Evolutionary conservation across 2,113 vertebrate genomes (phyloP), one percentile per base, ranked within the genome.

Genomic region (Trogon melanurus): DNA sequence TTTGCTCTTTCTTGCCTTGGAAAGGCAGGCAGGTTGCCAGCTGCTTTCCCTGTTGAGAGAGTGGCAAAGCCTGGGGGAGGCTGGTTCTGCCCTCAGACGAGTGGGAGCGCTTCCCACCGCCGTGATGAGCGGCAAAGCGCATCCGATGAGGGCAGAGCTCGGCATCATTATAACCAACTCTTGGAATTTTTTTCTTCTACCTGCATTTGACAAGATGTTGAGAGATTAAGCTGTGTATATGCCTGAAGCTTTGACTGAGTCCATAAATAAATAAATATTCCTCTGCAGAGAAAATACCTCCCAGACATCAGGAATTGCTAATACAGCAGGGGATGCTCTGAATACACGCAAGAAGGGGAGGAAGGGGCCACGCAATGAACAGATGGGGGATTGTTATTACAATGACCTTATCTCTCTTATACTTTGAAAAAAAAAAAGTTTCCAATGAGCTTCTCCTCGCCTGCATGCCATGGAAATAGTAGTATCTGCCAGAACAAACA

Each of bases 401-500:
- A 75, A n/a, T 82, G 54, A 47, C 22, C 27, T 95, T 92, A 89
- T 93, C 80, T 80, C 50, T n/a, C 34, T 95, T 94, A 47, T 21
- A 60, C 18, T 85, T 84, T 41, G 41, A 73, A 79, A 54, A n/a
- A 79, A 82, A 45, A 69, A 50, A 53, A 48, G 23, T n/a, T 72
- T 90, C 58, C 76, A 72, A 53, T 72, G 73, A 79, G 50, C 48
- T 74, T 51, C 36, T 89, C 15, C 50, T 92, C 64, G 74, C 45
- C 85, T 86, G 48, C 72, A 66, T 95, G 38, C 84, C 82, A 82
- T 94, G 91, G 96, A 89, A 95, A 95, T 95, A 81, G 61, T 60
- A 79, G 69, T 86, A 65, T 93, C 78, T 96, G 84, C 91, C 92
- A 85, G 94, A 95, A 73, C 69, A 96, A 96, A 96, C 66, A 92